These are phyloP conservation scores for Mus caroli DNA, from an alignment of 2,797 vertebrate genomes.

Conservation along the genomic window DNA sequence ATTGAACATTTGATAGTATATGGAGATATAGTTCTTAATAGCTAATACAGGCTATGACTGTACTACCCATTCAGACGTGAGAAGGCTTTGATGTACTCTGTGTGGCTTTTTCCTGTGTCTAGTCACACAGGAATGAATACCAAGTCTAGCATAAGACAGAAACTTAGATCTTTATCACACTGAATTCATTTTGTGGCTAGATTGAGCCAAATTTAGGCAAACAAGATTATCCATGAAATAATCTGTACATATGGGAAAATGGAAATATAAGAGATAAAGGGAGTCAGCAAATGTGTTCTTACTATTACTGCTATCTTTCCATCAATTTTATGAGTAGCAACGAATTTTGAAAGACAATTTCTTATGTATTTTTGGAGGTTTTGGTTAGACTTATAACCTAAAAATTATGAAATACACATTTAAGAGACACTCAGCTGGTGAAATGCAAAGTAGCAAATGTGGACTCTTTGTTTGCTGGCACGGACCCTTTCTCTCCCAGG, in stretches of 20 bases:
- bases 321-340: neutral
- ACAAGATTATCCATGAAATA: neutral
- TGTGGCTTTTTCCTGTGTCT: neutral
- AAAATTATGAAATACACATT: neutral
- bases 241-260: too few relatives aligned
- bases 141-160: neutral
- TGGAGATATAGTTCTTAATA: conserved; percentile 53
- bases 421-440: neutral
- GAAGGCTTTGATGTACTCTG: conserved; percentile 21
- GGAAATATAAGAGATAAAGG: neutral
- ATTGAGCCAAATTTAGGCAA: neutral
- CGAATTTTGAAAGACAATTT: conserved; percentile 27
- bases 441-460: neutral
- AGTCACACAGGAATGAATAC: neutral
- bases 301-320: neutral
- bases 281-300: neutral
- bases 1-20: conserved; percentile 59
- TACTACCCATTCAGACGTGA: conserved; percentile 16
- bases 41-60: conserved; percentile 30
- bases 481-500: neutral
- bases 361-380: neutral
- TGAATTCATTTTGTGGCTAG: neutral
- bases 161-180: neutral
- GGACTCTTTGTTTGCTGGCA: neutral
- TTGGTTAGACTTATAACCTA: neutral